Base-by-base conservation (phyloP, 2,888 invertebrate species). In the Athalia rosae region DNA sequence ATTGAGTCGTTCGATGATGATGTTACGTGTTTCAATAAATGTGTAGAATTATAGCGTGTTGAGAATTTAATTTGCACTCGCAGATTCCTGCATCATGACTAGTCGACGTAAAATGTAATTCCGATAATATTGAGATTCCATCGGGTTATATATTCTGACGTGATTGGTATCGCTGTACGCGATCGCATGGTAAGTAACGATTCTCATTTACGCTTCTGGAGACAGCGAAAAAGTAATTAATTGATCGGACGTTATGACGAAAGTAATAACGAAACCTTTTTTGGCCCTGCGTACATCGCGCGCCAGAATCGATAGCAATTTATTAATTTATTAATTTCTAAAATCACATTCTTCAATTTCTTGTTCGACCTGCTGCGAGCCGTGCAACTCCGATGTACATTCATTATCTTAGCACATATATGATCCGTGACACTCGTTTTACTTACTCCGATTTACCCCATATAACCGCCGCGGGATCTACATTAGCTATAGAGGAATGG, bases 341-440 rank as follows among this genome's bases (percentile, higher is more conserved):
- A 28, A 1, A 28, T 28, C 28, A 28, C 1, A 1, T 28, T 28
- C n/a, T 53, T 53, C 8, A 53, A 8, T 53, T 3, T 53, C 53
- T 53, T 4, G 53, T 53, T 53, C 3, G 53, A 53, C 8, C 8
- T 53, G n/a, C 8, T 53, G n/a, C 9, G 53, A 8, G 11, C n/a
- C 13, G 0, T 15, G 11, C 9, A 7, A 7, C 53, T 53, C 6
- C 7, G 53, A 53, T n/a, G n/a, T 4, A 7, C 7, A 7, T n/a
- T n/a, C n/a, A n/a, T n/a, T n/a, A n/a, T n/a, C 4, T n/a, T n/a
- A 9, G n/a, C 53, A 11, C 6, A 11, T 53, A 9, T n/a, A 71
- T 67, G 67, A 71, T 71, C 71, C 45, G 53, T 11, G 43, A 58
- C 58, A 71, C 71, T 71, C 56, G 71, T 58, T 71, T 71, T 56